Evolutionary conservation across 2,113 vertebrate genomes (phyloP), one percentile per base, ranked within the genome.

Genomic region (Malurus elegans): DNA sequence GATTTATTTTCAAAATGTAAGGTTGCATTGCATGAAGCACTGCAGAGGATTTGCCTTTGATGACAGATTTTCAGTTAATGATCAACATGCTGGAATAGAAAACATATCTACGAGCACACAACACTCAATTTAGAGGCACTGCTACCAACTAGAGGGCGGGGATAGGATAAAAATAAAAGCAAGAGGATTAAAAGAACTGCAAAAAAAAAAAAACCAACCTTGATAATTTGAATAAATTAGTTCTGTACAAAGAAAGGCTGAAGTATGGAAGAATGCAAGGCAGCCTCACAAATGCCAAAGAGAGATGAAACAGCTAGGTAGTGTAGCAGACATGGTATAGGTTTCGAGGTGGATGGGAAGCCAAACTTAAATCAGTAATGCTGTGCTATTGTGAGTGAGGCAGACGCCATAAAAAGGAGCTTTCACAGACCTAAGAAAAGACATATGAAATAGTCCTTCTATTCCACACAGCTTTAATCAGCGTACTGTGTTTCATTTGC

Each of bases 261-360:
- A 3, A 28, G 3, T 44, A 14, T 3, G 38, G 61, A 56, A 32
- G 38, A 38, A 10, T 38, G 38, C 10, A 29, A 84, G 18, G 14
- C 26, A 72, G 7, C 8, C 50, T 76, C n/a, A 31, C 5, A 73
- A 44, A 53, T 25, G 20, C 5, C 24, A 6, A 7, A 34, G 16
- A 21, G 29, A 73, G 11, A 42, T 17, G 16, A 16, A 91, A 36
- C 8, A 81, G 20, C 9, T 34, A 47, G 20, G 7, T 23, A 24
- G 3, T 13, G 40, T 6, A 72, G 5, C 26, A 78, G 40, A 79
- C 89, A 56, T n/a, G 5, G 4, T 21, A 67, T 18, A 31, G 48
- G 8, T 3, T 0, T 36, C 29, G 25, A 1, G 1, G 32, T 57
- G 19, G 3, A 66, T 65, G 9, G 38, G 29, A 83, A 88, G 20